Conservation (phyloP, 2,113 vertebrate species). For the Poeciliopsis turrubarensis region DNA sequence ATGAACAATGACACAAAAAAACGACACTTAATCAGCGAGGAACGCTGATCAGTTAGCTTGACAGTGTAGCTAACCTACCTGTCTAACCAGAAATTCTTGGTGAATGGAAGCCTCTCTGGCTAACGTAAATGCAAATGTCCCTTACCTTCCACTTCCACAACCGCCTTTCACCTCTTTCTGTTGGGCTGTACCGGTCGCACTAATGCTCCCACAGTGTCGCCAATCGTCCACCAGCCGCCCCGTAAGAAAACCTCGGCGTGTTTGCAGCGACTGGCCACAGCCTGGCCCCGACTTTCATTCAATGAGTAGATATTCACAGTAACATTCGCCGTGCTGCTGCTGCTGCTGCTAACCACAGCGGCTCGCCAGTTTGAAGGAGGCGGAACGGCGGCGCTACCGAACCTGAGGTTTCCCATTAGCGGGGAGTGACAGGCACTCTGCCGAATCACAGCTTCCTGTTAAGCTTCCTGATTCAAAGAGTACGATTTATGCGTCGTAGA, state of each 20-base stretch:
- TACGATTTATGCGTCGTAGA: background rate
- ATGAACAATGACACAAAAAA: background rate
- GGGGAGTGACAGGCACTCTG: constrained; percentile 28
- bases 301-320: constrained; percentile 59
- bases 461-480: background rate
- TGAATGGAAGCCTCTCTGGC: constrained; percentile 26
- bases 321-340: constrained; percentile 18
- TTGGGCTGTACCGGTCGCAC: constrained; percentile 3
- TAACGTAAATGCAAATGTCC: constrained; percentile 29
- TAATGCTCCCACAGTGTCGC: background rate
- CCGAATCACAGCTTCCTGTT: constrained; percentile 27
- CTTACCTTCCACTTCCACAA: constrained; percentile 57
- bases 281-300: constrained; percentile 69
- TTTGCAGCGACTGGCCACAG: constrained; percentile 33
- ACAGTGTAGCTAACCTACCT: constrained; percentile 64
- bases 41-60: constrained; percentile 16
- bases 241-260: constrained; percentile 5
- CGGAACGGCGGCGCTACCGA: constrained; percentile 44
- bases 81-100: constrained; percentile 70
- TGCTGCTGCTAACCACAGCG: background rate
- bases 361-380: constrained; percentile 39
- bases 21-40: background rate
- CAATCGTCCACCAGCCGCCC: background rate
- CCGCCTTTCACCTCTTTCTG: constrained; percentile 9
- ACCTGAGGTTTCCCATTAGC: constrained; percentile 4